phyloP scores from a whole-genome alignment of 1,140 invertebrate species.

The Danaus plexippus region DNA sequence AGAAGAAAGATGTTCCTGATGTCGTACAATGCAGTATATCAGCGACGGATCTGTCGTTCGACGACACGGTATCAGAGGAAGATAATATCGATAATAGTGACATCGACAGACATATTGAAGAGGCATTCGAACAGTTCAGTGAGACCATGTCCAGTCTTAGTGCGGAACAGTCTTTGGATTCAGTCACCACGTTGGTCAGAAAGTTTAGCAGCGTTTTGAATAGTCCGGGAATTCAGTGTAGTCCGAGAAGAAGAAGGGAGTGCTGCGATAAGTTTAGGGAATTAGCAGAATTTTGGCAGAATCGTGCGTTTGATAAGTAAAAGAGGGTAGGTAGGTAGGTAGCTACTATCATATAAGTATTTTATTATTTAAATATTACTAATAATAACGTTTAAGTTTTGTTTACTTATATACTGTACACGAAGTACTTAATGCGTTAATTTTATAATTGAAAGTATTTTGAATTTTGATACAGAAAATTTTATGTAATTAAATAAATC shows the following conservation, averaged over 20 bases:
- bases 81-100: slow-evolving; percentile 27
- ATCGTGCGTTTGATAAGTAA: slow-evolving; percentile 26
- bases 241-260: slow-evolving; percentile 32
- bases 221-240: slow-evolving; percentile 32
- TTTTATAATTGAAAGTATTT: slow-evolving; percentile 7
- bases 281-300: slow-evolving; percentile 55
- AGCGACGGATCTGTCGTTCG: slow-evolving; percentile 42
- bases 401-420: slow-evolving; percentile 3
- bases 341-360: not conserved
- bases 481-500: not conserved
- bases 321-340: slow-evolving; percentile 14
- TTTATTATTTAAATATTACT: slow-evolving; percentile 3
- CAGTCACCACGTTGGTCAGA: slow-evolving; percentile 50
- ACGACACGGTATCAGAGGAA: slow-evolving; percentile 35
- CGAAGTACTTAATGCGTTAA: not conserved
- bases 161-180: slow-evolving; percentile 35
- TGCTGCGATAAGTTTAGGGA: slow-evolving; percentile 50
- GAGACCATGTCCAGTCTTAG: slow-evolving; percentile 28
- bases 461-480: not conserved
- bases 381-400: slow-evolving; percentile 4
- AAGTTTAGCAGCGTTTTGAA: slow-evolving; percentile 46
- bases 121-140: slow-evolving; percentile 45
- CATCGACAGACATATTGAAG: slow-evolving; percentile 47
- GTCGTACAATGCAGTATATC: slow-evolving; percentile 51
- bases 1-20: slow-evolving; percentile 34